Conservation (phyloP, 2,113 vertebrate species). For the Notothenia coriiceps region DNA sequence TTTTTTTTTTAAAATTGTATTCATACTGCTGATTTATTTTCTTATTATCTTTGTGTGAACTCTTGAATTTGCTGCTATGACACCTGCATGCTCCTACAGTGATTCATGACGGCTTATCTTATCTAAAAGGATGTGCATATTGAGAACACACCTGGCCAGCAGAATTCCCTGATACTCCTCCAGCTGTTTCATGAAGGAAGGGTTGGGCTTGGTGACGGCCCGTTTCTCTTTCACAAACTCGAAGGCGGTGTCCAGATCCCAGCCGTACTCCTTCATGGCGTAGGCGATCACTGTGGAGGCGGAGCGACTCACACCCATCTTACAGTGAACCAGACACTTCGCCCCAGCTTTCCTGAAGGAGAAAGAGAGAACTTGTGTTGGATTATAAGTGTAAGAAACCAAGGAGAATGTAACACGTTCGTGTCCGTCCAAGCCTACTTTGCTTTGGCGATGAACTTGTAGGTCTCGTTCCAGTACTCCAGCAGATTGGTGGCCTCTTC, state of each 20-base stretch:
- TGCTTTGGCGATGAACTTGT: conserved; percentile 99
- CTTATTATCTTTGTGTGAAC: too few relatives aligned
- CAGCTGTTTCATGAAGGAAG: conserved; percentile 97
- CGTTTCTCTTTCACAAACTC: conserved; percentile 95
- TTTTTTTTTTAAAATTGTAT: too few relatives aligned
- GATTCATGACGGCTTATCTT: too few relatives aligned
- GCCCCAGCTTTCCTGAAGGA: conserved; percentile 91
- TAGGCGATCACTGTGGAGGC: conserved; percentile 98
- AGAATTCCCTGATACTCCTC: conserved; percentile 99
- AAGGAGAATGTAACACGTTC: too few relatives aligned
- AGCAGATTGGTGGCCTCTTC: conserved; percentile 97
- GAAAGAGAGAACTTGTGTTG: not conserved
- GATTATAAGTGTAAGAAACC: not conserved
- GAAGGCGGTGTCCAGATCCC: conserved; percentile 94
- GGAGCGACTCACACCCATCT: conserved; percentile 98
- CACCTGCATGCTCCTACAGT: too few relatives aligned
- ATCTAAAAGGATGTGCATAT: too few relatives aligned
- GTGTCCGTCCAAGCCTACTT: conserved; percentile 82
- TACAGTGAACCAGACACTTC: conserved; percentile 98
- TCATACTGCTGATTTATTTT: too few relatives aligned
- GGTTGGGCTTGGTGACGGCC: conserved; percentile 95
- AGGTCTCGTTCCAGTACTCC: conserved; percentile 98
- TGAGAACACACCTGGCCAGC: conserved; percentile 89
- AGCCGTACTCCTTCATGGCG: conserved; percentile 98
- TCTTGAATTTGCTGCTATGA: too few relatives aligned